Evolutionary conservation across 1,140 invertebrate genomes (phyloP), one percentile per base, ranked within the genome.

Genomic region (Drosophila ohnishii): DNA sequence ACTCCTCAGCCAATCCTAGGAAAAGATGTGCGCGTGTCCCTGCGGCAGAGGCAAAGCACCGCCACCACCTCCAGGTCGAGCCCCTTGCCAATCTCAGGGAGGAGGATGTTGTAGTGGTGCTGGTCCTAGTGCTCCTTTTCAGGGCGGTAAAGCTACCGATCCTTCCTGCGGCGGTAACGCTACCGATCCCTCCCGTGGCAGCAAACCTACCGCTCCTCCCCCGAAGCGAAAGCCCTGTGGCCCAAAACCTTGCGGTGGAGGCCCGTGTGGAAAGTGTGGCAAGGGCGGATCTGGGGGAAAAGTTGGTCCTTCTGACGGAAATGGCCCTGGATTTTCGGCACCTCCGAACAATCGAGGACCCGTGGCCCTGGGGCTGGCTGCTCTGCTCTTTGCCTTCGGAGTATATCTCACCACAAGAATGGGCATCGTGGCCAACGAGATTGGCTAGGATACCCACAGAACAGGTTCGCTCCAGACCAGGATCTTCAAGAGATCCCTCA

Each of bases 341-440:
- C 65, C 65, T 45, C 50, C 72, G 11, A 78, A 59, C n/a, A 71
- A 78, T n/a, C 35, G 11, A 19, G 64, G 62, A 45, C 70, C 22
- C 3, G n/a, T 28, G 16, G 65, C 42, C 5, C 39, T 90, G 3
- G 56, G 66, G 3, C 51, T 57, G 10, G 78, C 74, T 25, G 53
- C 58, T 11, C 28, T 67, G n/a, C 77, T 90, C 22, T 90, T 90
- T 39, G 55, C 55, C 39, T 0, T 28, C 3, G 87, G 87, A 25
- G 78, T 85, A 34, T 75, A 13, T 5, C 9, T 90, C 6, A 85
- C 81, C 22, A 50, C 48, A 6, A 45, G 55, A 40, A 39, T 84
- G 74, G 69, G 44, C 2, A 42, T n/a, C 5, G 77, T 80, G 44
- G 81, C 81, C 44, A 78, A 9, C 34, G 77, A 80, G 51, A 34